Conservation (phyloP, 2,888 invertebrate genomes). For the Limnephilus rhombicus region DNA sequence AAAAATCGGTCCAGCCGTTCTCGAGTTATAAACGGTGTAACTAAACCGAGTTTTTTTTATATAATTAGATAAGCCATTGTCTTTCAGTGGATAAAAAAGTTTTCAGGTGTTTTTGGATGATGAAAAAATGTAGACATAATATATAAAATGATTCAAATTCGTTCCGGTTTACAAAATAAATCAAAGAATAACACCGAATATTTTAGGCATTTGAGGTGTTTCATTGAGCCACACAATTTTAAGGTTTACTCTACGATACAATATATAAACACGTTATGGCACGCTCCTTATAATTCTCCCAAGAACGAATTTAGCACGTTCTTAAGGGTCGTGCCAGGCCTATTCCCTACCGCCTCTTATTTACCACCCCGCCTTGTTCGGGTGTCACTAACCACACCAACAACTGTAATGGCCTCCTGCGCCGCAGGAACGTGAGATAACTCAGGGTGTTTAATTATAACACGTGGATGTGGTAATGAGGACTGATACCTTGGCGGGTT, state of each 20-base stretch:
- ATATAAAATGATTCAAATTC: too few relatives aligned
- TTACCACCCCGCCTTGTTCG: neutral
- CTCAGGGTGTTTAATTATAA: neutral
- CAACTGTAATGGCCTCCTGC: neutral
- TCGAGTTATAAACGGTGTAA: too few relatives aligned
- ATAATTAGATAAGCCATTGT: too few relatives aligned
- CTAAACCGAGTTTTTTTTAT: too few relatives aligned
- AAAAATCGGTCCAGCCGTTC: too few relatives aligned
- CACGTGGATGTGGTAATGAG: neutral
- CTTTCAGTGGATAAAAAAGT: too few relatives aligned
- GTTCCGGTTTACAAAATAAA: too few relatives aligned
- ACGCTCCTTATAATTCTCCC: neutral
- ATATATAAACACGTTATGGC: neutral
- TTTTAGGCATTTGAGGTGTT: neutral
- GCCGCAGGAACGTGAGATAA: conserved; percentile 1
- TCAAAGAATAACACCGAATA: neutral
- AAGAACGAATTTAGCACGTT: neutral
- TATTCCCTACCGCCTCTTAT: neutral
- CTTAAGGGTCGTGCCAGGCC: neutral
- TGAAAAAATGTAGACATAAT: too few relatives aligned
- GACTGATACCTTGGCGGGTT: neutral
- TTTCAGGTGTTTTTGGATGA: too few relatives aligned
- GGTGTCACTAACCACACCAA: neutral
- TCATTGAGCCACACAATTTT: neutral
- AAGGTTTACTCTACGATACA: neutral